Evolutionary conservation across 2,797 vertebrate genomes (phyloP), one percentile per base, ranked within the genome.

Genomic region (Alfaro cultratus): DNA sequence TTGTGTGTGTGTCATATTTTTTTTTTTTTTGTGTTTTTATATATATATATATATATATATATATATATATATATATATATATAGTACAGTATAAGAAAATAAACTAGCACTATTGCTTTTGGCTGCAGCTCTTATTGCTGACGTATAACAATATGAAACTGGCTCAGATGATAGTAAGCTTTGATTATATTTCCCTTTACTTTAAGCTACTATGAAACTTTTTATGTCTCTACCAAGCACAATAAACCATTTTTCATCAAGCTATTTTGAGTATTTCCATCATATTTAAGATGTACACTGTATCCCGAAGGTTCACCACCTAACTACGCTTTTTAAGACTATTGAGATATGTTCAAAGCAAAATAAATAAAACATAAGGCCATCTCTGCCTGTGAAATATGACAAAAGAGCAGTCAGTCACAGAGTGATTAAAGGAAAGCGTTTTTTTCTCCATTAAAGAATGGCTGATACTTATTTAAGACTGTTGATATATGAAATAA

Each of bases 81-180:
- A 90, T 80, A 87, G 83, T 86, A 88, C 78, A 78, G 67, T 29
- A 80, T 84, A 62, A 88, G 5, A 79, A 73, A 80, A 88, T 23
- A 86, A 87, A 84, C 31, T 60, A 51, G 78, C 73, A 7, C 87
- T 91, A 90, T 89, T 93, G 92, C 92, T 92, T 91, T 90, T 87
- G 90, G 87, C 87, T 89, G 79, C 64, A 89, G 85, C 83, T 87
- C 90, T 92, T 94, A 93, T 92, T 93, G 91, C 88, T 94, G 86
- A 74, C 83, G 84, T 85, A 76, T 87, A 77, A 83, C 57, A 78
- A 87, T 67, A 83, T 45, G 79, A 49, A 88, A 87, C 88, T 93
- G 89, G 86, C 88, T 92, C 89, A 90, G 90, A 92, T 88, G 87
- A 81, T 47, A 77, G 81, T 80, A 39, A 51, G 77, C 74, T 86